Conservation (phyloP, 2,113 vertebrate genomes). For the Erythrocercus mccallii region DNA sequence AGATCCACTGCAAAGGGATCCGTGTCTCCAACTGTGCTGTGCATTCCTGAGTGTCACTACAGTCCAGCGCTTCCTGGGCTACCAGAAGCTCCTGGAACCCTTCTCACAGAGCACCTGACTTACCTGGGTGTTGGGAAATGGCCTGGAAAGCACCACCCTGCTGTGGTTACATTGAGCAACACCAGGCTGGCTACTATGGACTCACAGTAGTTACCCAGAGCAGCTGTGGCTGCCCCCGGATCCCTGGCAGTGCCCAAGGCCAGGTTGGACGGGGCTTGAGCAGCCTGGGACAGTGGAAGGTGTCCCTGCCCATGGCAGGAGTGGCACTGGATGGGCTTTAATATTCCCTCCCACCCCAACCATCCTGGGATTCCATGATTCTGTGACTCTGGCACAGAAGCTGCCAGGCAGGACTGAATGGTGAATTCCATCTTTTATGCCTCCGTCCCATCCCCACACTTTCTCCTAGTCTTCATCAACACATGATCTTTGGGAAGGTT, state of each 20-base stretch:
- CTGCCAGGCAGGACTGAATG: not conserved
- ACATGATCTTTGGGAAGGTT: not conserved
- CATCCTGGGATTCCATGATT: not conserved
- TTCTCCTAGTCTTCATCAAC: not conserved
- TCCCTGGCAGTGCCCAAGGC: not conserved
- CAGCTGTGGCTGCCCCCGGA: not conserved
- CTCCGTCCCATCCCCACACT: not conserved
- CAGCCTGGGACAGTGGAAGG: rapidly evolving
- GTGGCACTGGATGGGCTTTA: not conserved
- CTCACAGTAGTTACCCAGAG: not conserved
- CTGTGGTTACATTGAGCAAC: not conserved
- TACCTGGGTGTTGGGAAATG: not conserved
- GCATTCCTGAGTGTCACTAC: not conserved
- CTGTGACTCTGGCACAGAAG: not conserved
- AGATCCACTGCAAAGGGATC: not conserved
- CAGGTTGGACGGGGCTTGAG: rapidly evolving
- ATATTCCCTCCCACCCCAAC: not conserved
- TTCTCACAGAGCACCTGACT: not conserved
- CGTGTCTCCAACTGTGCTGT: not conserved
- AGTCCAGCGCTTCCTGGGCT: not conserved
- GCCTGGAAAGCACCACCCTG: not conserved
- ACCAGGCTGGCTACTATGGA: not conserved
- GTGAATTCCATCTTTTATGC: not conserved
- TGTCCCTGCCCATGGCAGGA: not conserved
- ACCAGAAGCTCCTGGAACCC: not conserved